These are phyloP conservation scores for Sciurus vulgaris DNA, from an alignment of 2,797 vertebrate species.

Conservation along the genomic window DNA sequence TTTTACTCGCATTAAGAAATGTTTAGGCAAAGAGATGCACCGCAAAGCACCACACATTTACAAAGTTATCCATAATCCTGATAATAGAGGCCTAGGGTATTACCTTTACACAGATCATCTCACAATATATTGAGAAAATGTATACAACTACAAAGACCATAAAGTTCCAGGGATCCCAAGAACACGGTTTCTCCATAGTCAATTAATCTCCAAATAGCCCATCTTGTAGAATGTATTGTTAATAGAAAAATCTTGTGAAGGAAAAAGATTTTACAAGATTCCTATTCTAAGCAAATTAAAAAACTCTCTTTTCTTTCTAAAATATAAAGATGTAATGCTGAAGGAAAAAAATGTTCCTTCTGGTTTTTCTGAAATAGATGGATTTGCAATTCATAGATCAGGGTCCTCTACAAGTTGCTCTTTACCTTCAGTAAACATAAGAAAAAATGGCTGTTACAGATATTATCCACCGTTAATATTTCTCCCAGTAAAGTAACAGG, in stretches of 20 bases:
- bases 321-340: background rate
- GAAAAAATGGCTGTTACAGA: background rate
- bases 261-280: conserved; percentile 66
- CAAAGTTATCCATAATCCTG: conserved; percentile 46
- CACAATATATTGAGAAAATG: conserved; percentile 62
- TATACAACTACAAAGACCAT: conserved; percentile 50
- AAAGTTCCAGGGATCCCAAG: conserved; percentile 43
- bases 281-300: background rate
- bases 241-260: background rate
- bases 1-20: conserved; percentile 73
- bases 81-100: conserved; percentile 46
- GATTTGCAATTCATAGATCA: background rate
- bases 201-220: conserved; percentile 81
- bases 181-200: conserved; percentile 71
- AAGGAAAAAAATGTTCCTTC: background rate
- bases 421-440: background rate
- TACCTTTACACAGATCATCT: conserved; percentile 65
- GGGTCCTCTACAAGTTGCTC: background rate
- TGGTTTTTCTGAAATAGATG: background rate
- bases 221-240: conserved; percentile 59
- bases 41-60: conserved; percentile 70
- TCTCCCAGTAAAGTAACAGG: background rate
- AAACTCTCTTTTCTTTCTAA: background rate
- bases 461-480: background rate
- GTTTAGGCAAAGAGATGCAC: conserved; percentile 43